Evolutionary conservation across 2,113 vertebrate species (phyloP), one percentile per base, ranked within the genome.

Genomic region (Ibidorhyncha struthersii): DNA sequence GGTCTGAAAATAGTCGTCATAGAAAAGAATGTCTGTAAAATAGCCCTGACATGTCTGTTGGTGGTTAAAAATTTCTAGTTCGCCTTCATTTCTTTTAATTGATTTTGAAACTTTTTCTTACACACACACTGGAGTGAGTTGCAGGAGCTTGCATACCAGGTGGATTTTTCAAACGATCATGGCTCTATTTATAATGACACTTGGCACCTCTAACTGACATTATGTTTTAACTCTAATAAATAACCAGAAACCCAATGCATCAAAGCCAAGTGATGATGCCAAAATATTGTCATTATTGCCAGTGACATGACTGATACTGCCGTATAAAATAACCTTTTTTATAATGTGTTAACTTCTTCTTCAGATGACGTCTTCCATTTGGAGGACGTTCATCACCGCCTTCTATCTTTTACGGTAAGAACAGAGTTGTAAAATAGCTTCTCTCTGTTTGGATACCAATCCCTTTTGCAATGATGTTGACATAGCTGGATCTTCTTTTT

Each of bases 191-290:
- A 84, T 96, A 94, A 84, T 91, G 40, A 70, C 66, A 90, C 36
- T 93, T 93, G 90, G 66, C 77, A 91, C 40, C 8, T 84, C 77
- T 71, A 86, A 83, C 52, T 91, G 89, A 87, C 61, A 95, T 14
- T 74, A 81, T 93, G 78, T 77, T 92, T 96, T 95, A 74, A 70
- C 22, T 72, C 81, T 41, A 91, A 90, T 93, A 97, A 96, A 96
- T 83, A 96, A 62, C 9, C 40, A 96, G 66, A 94, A 87, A 91
- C 34, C 6, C 32, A 86, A 53, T 59, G 32, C 81, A 88, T 82
- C 65, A 94, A 58, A 89, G 92, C 53, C 83, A 93, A 80, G 81
- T 55, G 32, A 71, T 40, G 30, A 58, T 86, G 78, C 59, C 90
- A 96, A 79, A 84, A 76, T 66, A 79, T 87, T 87, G 77, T 74